Base-by-base conservation (phyloP, 2,888 invertebrate species). In the Smittia sp. region DNA sequence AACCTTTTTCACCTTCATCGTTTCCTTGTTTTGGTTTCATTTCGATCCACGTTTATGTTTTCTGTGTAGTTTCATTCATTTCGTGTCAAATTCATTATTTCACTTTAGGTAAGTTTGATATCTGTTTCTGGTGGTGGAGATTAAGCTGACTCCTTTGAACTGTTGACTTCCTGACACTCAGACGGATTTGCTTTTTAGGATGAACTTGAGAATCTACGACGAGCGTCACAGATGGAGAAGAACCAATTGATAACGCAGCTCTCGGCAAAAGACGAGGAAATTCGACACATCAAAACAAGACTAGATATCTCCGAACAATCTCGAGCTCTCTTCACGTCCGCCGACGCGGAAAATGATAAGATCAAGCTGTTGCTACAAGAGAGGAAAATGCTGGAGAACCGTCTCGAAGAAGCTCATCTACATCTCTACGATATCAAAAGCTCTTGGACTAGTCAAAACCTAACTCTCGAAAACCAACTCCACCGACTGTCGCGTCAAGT, bases 391-490 rank as follows among this genome's bases (percentile, higher is more conserved):
- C 83, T 94, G 32, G 90, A 92, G 76, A 87, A 92, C 75, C 89
- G 92, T 77, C 81, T 95, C 74, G 91, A 93, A 77, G 95, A 95
- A 79, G 89, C 93, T 0, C 90, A 94, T 79, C 85, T 94, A 79
- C 94, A 95, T 80, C 83, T 95, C 38, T 90, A 92, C 0, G 94
- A 95, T 78, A 93, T 95, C 76, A 95, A 96, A 80, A 92, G 92
- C 0, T 92, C 92, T 0, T 95, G 95, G 95, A 94, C 94, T 78
- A 91, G 92, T 13, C 94, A 94, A 81, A 95, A 95, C 77, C 88
- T 93, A 15, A 89, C 91, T 0, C 83, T 95, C 52, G 95, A 96
- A 80, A 93, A 93, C n/a, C 95, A 96, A 87, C 91, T 92, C 75
- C 91, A 91, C 77, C 87, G 93, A 75, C 82, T 93, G 75, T 92